These are phyloP conservation scores for Lypha dubia DNA, from an alignment of 2,888 invertebrate species.

Conservation along the genomic window DNA sequence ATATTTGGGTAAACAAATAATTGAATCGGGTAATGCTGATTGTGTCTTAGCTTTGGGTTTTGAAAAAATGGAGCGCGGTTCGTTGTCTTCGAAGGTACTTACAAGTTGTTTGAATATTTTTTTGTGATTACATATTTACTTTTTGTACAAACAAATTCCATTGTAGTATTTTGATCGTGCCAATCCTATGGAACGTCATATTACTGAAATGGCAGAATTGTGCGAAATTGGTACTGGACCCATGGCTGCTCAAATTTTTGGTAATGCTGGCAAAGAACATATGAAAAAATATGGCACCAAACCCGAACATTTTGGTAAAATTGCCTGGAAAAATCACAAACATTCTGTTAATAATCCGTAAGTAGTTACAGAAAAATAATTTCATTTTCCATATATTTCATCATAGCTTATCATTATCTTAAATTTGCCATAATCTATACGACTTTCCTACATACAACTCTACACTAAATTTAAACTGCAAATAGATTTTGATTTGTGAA, in stretches of 20 bases:
- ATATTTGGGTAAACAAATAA: slow-evolving; percentile 93
- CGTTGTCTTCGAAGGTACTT: slow-evolving; percentile 88
- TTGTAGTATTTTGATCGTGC: slow-evolving; percentile 90
- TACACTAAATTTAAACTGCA: not conserved
- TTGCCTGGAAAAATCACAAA: slow-evolving; percentile 98
- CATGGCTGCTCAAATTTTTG: slow-evolving; percentile 97
- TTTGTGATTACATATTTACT: not conserved
- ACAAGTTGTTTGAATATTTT: not conserved
- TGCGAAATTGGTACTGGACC: slow-evolving; percentile 92
- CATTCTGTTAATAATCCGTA: slow-evolving; percentile 98
- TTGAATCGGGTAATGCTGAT: slow-evolving; percentile 94
- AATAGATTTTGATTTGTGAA: not conserved
- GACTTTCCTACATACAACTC: not conserved
- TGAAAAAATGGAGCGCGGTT: slow-evolving; percentile 98
- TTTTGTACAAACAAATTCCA: not conserved
- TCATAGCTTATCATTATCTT: not conserved
- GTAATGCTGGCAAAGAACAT: slow-evolving; percentile 97
- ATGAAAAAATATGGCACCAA: slow-evolving; percentile 92
- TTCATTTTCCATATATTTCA: slow-evolving; percentile 7
- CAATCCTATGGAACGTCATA: slow-evolving; percentile 94
- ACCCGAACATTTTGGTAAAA: slow-evolving; percentile 97
- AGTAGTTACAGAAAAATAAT: slow-evolving; percentile 80
- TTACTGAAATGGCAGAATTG: slow-evolving; percentile 92
- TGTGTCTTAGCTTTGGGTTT: slow-evolving; percentile 97
- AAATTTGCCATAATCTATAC: not conserved